phyloP scores from a whole-genome alignment of 1,140 invertebrate species.

The Sweltsa coloradensis region DNA sequence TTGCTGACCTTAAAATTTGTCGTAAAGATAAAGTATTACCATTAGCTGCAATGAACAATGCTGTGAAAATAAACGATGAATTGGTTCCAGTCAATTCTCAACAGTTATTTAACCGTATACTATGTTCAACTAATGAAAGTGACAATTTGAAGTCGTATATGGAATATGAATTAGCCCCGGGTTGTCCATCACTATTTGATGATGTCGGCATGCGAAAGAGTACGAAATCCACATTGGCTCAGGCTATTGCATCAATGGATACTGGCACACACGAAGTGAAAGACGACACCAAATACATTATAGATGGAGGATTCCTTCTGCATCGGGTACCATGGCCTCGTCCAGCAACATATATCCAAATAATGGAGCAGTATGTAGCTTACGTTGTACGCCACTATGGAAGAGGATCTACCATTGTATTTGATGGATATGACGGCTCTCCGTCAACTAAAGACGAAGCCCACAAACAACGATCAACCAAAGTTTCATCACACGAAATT shows the following conservation, averaged over 20 bases:
- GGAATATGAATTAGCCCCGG: conserved; percentile 11
- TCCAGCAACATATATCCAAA: conserved; percentile 8
- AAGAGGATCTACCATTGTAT: conserved; percentile 4
- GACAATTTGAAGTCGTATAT: conserved; percentile 9
- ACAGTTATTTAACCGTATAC: conserved; percentile 12
- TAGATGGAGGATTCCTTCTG: conserved; percentile 14
- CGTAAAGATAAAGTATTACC: conserved; percentile 9
- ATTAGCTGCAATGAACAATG: not conserved
- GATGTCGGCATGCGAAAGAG: conserved; percentile 10
- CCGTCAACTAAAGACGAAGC: conserved; percentile 4
- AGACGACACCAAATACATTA: not conserved
- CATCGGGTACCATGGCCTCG: conserved; percentile 8
- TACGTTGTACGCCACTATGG: conserved; percentile 3
- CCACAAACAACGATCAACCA: not conserved
- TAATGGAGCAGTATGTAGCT: conserved; percentile 3
- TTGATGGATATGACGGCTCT: conserved; percentile 9
- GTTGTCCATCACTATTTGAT: conserved; percentile 12
- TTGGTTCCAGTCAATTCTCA: conserved; percentile 9
- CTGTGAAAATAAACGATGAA: conserved; percentile 4
- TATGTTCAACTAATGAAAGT: conserved; percentile 10
- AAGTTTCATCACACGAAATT: not conserved
- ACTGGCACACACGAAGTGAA: not conserved
- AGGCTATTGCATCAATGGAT: conserved; percentile 1
- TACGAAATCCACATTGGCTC: conserved; percentile 2
- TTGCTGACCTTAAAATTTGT: conserved; percentile 4